Evolutionary conservation across 1,140 invertebrate genomes (phyloP).

Genomic region (Lepidotrigona ventralis): DNA sequence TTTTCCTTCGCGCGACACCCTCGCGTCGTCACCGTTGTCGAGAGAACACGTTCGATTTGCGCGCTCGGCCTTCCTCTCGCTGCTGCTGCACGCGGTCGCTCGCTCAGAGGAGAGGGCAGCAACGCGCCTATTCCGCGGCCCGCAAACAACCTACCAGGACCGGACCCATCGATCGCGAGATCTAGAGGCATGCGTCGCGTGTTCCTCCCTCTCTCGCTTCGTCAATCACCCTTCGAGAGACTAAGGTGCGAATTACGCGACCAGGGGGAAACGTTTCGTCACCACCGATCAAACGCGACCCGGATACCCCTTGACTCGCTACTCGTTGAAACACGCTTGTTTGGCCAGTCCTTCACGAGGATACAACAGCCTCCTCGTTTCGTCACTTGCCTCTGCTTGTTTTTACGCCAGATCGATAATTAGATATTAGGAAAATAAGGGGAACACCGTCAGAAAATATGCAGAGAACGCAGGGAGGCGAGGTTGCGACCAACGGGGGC

Average conservation of each 20-base stretch:
- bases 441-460: conserved; percentile 1
- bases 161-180: conserved; percentile 55
- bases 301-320: not conserved
- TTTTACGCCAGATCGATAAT: not conserved
- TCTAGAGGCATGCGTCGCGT: conserved; percentile 46
- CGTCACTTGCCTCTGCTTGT: not conserved
- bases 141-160: conserved; percentile 35
- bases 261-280: conserved; percentile 2
- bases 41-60: conserved; percentile 27
- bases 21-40: conserved; percentile 10
- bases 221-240: not conserved
- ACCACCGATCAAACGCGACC: conserved; percentile 1
- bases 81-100: conserved; percentile 29
- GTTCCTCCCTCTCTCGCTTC: not conserved
- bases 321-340: not conserved
- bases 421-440: not conserved
- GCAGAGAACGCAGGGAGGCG: not conserved
- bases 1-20: not conserved
- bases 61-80: conserved; percentile 44
- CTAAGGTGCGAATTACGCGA: not conserved
- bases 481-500: not conserved
- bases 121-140: conserved; percentile 32
- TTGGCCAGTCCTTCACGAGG: not conserved
- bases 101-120: conserved; percentile 42
- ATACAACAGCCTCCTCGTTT: not conserved